Evolutionary conservation across 2,888 invertebrate species (phyloP).

Genomic region (Andrena fulva): DNA sequence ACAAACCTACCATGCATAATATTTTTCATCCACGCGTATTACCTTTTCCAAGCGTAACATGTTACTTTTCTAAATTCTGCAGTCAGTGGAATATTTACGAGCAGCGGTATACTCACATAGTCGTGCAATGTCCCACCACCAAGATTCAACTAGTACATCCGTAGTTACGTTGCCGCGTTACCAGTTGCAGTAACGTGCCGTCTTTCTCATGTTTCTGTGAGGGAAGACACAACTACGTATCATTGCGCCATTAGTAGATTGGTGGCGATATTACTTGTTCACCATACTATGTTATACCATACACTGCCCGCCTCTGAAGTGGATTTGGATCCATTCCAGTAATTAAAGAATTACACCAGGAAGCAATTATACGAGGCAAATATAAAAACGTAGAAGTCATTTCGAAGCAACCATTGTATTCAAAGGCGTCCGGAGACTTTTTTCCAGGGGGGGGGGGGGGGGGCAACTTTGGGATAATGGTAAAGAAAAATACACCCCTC

Average conservation of each 20-base stretch:
- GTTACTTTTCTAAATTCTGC: too few relatives aligned
- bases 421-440: too few relatives aligned
- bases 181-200: slow-evolving; percentile 10
- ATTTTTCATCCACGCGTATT: too few relatives aligned
- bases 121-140: not conserved
- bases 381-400: not conserved
- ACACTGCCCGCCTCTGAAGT: slow-evolving; percentile 87
- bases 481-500: too few relatives aligned
- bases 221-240: slow-evolving; percentile 85
- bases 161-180: slow-evolving; percentile 17
- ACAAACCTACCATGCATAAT: too few relatives aligned
- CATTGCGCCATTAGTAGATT: slow-evolving; percentile 87
- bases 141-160: slow-evolving; percentile 4
- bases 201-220: slow-evolving; percentile 28
- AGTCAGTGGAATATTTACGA: too few relatives aligned
- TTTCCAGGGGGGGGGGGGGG: too few relatives aligned
- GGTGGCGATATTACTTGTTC: slow-evolving; percentile 86
- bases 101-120: not conserved
- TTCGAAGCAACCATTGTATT: too few relatives aligned
- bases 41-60: too few relatives aligned
- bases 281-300: slow-evolving; percentile 86
- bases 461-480: too few relatives aligned
- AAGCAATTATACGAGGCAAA: not conserved
- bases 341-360: slow-evolving; percentile 62
- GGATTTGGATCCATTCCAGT: slow-evolving; percentile 87